Percentiles rank a stretch among this genome's conserved stretches.
Conservation (phyloP, 2,113 vertebrate species). For the Psilopsiagon aurifrons region DNA sequence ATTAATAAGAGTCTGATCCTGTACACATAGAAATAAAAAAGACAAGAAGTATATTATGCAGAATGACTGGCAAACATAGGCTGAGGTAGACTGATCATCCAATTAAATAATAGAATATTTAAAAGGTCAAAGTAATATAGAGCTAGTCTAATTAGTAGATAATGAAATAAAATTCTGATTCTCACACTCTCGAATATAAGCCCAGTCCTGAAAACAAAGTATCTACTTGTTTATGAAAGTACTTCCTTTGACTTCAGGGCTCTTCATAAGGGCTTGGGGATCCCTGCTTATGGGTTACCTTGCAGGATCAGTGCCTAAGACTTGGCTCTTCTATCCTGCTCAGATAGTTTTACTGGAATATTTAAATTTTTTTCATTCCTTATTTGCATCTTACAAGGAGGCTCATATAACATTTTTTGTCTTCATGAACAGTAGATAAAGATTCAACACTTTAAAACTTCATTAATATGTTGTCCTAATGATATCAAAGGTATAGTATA, state of each 20-base stretch:
- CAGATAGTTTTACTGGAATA: background rate
- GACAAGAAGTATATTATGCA: constrained; percentile 62
- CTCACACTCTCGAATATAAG: constrained; percentile 39
- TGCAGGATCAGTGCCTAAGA: background rate
- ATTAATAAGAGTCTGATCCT: background rate
- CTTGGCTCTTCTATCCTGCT: background rate
- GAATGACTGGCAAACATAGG: constrained; percentile 68
- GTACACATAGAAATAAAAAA: background rate
- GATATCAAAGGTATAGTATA: constrained; percentile 50
- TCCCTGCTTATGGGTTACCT: background rate
- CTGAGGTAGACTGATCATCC: constrained; percentile 73
- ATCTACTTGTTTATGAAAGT: constrained; percentile 40
- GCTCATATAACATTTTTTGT: constrained; percentile 10
- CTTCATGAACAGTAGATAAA: constrained; percentile 40
- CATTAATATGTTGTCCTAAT: constrained; percentile 58
- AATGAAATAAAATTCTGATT: constrained; percentile 79
- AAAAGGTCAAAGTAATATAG: constrained; percentile 83
- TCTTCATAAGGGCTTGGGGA: background rate
- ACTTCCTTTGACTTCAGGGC: constrained; percentile 4
- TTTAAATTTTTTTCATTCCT: background rate
- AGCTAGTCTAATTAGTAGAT: constrained; percentile 76
- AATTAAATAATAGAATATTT: constrained; percentile 81
- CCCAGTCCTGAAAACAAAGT: constrained; percentile 45
- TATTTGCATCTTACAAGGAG: background rate
- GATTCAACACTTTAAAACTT: constrained; percentile 54